Conservation (phyloP, 2,113 vertebrate species). For the Pteruthius melanotis region DNA sequence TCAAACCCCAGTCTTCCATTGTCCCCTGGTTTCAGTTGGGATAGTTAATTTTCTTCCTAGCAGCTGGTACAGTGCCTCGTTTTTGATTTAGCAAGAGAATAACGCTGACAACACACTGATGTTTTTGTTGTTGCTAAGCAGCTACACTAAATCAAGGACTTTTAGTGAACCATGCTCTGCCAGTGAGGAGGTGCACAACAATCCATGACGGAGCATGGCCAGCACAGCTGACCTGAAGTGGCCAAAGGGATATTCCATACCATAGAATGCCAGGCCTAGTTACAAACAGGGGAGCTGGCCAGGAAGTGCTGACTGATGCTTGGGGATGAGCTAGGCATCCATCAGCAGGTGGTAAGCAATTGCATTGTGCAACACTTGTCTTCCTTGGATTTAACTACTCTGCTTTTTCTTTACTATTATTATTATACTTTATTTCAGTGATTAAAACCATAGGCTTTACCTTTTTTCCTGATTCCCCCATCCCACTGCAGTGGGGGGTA, state of each 20-base stretch:
- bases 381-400: background rate
- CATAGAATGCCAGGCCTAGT: background rate
- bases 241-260: background rate
- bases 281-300: background rate
- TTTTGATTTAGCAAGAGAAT: background rate
- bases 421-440: background rate
- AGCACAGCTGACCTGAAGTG: background rate
- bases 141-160: background rate
- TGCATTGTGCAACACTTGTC: background rate
- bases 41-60: background rate
- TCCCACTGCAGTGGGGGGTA: accelerated
- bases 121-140: background rate
- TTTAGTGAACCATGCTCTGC: background rate
- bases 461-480: background rate
- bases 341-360: background rate
- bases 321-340: background rate
- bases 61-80: background rate
- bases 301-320: background rate
- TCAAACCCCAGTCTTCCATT: accelerated
- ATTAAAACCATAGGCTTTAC: background rate
- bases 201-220: background rate
- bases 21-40: background rate
- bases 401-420: background rate
- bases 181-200: background rate
- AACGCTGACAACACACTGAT: background rate